A percentile compares a stretch with the other conserved stretches of the same genome.
Conservation (phyloP, 2,113 vertebrate genomes). For the Neotoma lepida region DNA sequence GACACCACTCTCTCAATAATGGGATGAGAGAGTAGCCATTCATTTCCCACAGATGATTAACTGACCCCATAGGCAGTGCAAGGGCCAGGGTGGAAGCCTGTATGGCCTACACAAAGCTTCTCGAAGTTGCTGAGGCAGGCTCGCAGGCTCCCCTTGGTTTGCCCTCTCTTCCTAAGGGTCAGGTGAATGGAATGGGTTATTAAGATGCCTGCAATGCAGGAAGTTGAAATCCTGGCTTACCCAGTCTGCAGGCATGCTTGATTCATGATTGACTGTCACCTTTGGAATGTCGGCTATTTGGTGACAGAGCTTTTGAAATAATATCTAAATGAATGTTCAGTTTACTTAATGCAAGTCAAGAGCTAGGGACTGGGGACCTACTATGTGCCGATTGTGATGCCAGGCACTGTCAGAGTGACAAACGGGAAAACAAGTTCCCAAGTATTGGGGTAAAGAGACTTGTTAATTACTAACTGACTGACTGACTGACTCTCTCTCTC, state of each 20-base stretch:
- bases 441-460: neutral
- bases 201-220: slow-evolving; percentile 45
- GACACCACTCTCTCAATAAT: neutral
- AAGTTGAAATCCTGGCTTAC: slow-evolving; percentile 42
- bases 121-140: neutral
- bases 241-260: slow-evolving; percentile 23
- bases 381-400: neutral
- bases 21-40: neutral
- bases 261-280: slow-evolving; percentile 41
- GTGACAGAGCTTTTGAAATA: slow-evolving; percentile 29
- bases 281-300: slow-evolving; percentile 54
- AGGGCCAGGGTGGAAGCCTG: neutral
- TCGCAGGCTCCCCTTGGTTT: neutral
- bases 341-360: slow-evolving; percentile 39
- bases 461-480: neutral
- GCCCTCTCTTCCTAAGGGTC: slow-evolving; percentile 44
- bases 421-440: slow-evolving; percentile 2
- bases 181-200: slow-evolving; percentile 30
- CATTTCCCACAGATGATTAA: neutral
- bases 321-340: neutral
- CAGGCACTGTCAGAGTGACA: slow-evolving; percentile 21
- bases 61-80: neutral
- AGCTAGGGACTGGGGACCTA: neutral
- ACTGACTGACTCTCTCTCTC: neutral
- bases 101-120: neutral